phyloP scores from a whole-genome alignment of 2,888 invertebrate species.

The Philonicus albiceps region DNA sequence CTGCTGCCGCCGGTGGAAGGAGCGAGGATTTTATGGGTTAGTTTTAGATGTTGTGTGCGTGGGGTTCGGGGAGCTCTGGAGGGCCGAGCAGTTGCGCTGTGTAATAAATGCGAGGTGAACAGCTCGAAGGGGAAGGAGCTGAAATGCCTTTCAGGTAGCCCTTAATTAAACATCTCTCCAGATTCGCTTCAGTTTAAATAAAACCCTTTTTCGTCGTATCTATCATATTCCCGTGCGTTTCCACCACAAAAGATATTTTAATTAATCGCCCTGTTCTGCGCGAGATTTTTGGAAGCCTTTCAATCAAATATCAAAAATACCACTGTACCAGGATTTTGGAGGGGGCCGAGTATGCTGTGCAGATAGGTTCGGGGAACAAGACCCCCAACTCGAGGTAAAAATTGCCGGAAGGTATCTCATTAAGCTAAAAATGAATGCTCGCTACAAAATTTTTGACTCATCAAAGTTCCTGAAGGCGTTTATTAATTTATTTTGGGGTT shows the following conservation, averaged over 20 bases:
- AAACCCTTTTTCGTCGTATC: constrained; percentile 24
- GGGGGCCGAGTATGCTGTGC: neutral
- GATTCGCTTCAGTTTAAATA: constrained; percentile 30
- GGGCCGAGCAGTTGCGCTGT: neutral
- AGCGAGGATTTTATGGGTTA: constrained; percentile 20
- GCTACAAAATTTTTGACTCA: constrained; percentile 41
- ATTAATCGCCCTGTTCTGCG: constrained; percentile 38
- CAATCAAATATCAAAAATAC: constrained; percentile 42
- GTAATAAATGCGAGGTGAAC: constrained; percentile 7
- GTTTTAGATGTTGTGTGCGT: neutral
- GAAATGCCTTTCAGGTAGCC: constrained; percentile 28
- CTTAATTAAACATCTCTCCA: constrained; percentile 35
- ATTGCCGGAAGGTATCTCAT: constrained; percentile 42
- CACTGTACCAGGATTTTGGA: neutral
- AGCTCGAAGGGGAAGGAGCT: neutral
- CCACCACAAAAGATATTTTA: constrained; percentile 41
- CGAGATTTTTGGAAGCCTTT: constrained; percentile 34
- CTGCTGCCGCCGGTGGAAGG: neutral
- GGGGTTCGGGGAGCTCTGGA: neutral
- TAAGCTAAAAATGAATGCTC: constrained; percentile 45
- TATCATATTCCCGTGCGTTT: constrained; percentile 22
- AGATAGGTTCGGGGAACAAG: neutral
- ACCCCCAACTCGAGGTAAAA: constrained; percentile 6
- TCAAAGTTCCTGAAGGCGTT: constrained; percentile 41
- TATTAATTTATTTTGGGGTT: constrained; percentile 43